These are phyloP conservation scores for Atta cephalotes DNA, from an alignment of 1,140 invertebrate genomes.

Conservation along the genomic window DNA sequence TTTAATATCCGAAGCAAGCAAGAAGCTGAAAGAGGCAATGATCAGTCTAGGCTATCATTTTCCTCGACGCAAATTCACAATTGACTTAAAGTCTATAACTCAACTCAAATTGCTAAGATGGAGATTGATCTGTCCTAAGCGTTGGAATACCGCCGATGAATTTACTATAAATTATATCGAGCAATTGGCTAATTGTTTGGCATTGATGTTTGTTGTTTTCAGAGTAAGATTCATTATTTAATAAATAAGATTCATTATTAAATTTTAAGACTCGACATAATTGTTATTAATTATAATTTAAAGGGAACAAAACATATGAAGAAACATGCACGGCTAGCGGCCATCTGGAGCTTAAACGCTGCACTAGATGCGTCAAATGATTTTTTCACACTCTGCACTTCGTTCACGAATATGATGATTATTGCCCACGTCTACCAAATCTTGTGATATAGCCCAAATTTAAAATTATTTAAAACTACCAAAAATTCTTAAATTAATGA, in stretches of 20 bases:
- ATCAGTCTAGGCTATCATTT: constrained; percentile 81
- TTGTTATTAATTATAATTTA: background rate
- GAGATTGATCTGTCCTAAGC: constrained; percentile 68
- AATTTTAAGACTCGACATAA: background rate
- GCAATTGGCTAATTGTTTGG: constrained; percentile 85
- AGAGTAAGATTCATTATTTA: constrained; percentile 75
- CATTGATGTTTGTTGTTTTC: constrained; percentile 84
- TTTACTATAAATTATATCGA: constrained; percentile 82
- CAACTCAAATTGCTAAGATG: constrained; percentile 76
- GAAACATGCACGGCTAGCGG: constrained; percentile 86
- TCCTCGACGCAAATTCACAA: constrained; percentile 78
- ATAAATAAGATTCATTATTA: too few relatives aligned
- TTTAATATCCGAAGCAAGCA: constrained; percentile 79
- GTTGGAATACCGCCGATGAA: constrained; percentile 46
- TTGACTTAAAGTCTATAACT: constrained; percentile 77
- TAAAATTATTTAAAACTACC: constrained; percentile 12
- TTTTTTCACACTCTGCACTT: constrained; percentile 85
- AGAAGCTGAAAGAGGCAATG: constrained; percentile 78
- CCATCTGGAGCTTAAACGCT: constrained; percentile 86
- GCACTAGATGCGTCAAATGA: constrained; percentile 85
- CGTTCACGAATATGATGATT: constrained; percentile 86
- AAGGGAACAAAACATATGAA: constrained; percentile 80
- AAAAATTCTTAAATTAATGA: background rate
- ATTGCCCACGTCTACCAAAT: constrained; percentile 76
- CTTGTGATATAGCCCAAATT: constrained; percentile 63